These are phyloP conservation scores for Brachionus asplanchnoidis DNA, from an alignment of 1,140 invertebrate genomes.

Conservation along the genomic window DNA sequence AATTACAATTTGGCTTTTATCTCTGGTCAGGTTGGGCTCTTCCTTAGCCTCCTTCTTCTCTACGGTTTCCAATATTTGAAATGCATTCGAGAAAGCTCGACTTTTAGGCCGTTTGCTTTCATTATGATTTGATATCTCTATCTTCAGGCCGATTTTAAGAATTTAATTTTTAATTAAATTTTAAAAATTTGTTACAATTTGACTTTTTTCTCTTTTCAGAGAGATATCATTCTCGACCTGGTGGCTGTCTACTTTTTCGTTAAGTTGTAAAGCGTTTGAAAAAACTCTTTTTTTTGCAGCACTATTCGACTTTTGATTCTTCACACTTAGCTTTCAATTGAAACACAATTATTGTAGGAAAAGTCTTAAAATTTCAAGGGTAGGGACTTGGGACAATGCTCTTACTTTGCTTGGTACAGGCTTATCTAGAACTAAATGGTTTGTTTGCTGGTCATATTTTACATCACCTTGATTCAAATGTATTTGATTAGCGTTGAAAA, in stretches of 20 bases:
- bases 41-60: background rate
- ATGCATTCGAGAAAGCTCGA: background rate
- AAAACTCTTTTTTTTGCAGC: background rate
- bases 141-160: background rate
- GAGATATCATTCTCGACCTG: background rate
- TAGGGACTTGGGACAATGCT: background rate
- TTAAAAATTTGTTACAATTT: background rate
- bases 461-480: background rate
- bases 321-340: background rate
- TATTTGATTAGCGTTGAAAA: background rate
- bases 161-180: background rate
- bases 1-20: slow-evolving; percentile 26
- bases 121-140: background rate
- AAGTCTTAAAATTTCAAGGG: background rate
- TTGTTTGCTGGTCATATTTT: background rate
- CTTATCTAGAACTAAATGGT: background rate
- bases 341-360: background rate
- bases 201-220: background rate
- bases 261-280: background rate
- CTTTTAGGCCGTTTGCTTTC: background rate
- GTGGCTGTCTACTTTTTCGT: background rate
- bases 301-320: background rate
- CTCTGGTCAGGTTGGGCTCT: background rate
- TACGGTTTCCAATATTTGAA: background rate
- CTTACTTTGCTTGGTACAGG: background rate